Percentiles rank a stretch among this genome's conserved stretches.
Evolutionary conservation across 2,888 invertebrate genomes (phyloP).

Genomic region (Arenicola marina): DNA sequence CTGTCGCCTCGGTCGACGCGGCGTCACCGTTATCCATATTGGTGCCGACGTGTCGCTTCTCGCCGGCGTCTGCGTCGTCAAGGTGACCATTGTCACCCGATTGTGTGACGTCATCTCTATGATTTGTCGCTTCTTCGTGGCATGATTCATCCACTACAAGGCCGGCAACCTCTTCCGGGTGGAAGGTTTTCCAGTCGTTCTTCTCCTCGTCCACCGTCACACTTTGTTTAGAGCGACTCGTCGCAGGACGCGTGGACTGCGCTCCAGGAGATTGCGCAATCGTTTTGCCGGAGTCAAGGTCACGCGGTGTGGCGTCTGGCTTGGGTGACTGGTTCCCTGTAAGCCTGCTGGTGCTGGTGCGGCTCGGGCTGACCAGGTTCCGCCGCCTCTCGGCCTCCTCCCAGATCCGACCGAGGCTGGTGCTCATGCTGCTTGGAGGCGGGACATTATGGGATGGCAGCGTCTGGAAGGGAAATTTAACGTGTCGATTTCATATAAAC

Average conservation of each 20-base stretch:
- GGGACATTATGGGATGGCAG: slow-evolving; percentile 51
- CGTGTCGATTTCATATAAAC: too few relatives aligned
- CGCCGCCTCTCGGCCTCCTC: not conserved
- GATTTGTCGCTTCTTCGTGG: not conserved
- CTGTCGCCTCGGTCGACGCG: too few relatives aligned
- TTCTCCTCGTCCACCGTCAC: not conserved
- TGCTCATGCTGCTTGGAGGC: slow-evolving; percentile 44
- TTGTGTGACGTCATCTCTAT: slow-evolving; percentile 22
- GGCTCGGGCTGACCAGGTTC: too few relatives aligned
- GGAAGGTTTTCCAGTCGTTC: not conserved
- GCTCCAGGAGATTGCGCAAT: too few relatives aligned
- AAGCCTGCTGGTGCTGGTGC: too few relatives aligned
- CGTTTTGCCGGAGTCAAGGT: too few relatives aligned
- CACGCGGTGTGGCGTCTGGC: too few relatives aligned
- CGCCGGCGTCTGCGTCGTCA: not conserved
- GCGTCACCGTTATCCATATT: too few relatives aligned
- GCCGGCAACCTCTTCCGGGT: too few relatives aligned
- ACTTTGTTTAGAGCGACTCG: not conserved
- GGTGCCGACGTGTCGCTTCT: not conserved
- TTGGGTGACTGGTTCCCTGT: too few relatives aligned
- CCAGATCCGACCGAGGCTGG: slow-evolving; percentile 40
- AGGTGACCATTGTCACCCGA: slow-evolving; percentile 42
- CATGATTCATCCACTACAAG: too few relatives aligned
- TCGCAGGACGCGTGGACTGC: too few relatives aligned
- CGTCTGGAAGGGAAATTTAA: slow-evolving; percentile 39